These are phyloP conservation scores for Percopsis transmontana DNA, from an alignment of 2,113 vertebrate genomes.

Conservation along the genomic window DNA sequence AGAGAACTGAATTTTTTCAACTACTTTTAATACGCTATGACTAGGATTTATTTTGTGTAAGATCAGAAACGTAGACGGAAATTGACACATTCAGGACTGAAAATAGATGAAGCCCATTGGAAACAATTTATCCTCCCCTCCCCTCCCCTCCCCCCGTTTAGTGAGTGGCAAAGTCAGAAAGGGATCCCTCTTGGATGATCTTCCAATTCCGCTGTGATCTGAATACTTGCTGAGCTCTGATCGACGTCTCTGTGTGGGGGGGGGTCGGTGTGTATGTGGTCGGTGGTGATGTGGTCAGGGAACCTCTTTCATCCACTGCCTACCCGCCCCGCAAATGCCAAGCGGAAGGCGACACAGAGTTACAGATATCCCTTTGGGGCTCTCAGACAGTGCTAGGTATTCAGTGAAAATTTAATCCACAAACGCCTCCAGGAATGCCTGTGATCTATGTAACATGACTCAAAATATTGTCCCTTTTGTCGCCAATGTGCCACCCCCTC, in stretches of 20 bases:
- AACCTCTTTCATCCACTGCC: slow-evolving; percentile 55
- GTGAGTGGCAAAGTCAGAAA: slow-evolving; percentile 12
- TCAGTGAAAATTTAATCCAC: slow-evolving; percentile 53
- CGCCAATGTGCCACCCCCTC: slow-evolving; percentile 15
- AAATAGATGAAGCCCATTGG: slow-evolving; percentile 24
- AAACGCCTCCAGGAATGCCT: slow-evolving; percentile 15
- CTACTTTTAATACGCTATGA: not conserved
- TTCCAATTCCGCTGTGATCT: slow-evolving; percentile 45
- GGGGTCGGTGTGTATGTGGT: not conserved
- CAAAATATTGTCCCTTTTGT: slow-evolving; percentile 45
- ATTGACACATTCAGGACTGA: slow-evolving; percentile 11
- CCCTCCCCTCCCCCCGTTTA: slow-evolving; percentile 11
- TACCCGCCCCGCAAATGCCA: slow-evolving; percentile 51
- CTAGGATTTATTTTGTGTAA: not conserved
- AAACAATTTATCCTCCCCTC: slow-evolving; percentile 20
- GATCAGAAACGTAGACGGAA: slow-evolving; percentile 8
- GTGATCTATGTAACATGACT: slow-evolving; percentile 65
- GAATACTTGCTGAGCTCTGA: slow-evolving; percentile 9
- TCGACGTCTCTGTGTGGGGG: slow-evolving; percentile 1
- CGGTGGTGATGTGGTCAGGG: slow-evolving; percentile 29
- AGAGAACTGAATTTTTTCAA: not conserved
- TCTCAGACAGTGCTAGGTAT: slow-evolving; percentile 56
- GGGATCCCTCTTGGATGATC: slow-evolving; percentile 31
- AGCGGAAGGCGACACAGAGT: slow-evolving; percentile 65
- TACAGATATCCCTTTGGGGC: slow-evolving; percentile 65